A percentile compares a stretch with the other conserved stretches of the same genome.
These are phyloP conservation scores for Blastomussa wellsi DNA, from an alignment of 92 coral and sea anemone genomes.

Conservation along the genomic window DNA sequence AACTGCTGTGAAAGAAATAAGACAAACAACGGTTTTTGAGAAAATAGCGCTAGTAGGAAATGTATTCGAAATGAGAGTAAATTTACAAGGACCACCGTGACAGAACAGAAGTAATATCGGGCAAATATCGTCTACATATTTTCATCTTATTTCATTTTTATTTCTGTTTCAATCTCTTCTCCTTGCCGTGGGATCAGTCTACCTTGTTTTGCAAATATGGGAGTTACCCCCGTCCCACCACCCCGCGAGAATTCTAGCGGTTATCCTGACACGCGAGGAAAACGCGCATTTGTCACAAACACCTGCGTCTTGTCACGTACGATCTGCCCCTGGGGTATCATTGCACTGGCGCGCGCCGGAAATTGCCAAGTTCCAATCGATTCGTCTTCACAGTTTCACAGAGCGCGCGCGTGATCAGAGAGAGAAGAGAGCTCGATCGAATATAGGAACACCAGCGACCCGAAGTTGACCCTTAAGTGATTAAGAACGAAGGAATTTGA, in stretches of 20 bases:
- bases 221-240: too few relatives aligned
- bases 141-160: too few relatives aligned
- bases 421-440: background rate
- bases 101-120: too few relatives aligned
- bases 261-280: background rate
- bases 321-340: background rate
- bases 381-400: background rate
- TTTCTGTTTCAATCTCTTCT: too few relatives aligned
- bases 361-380: background rate
- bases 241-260: background rate
- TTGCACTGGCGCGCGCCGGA: conserved; percentile 10
- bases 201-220: too few relatives aligned
- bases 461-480: conserved; percentile 12
- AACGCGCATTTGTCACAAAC: background rate
- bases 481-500: conserved; percentile 40
- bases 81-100: too few relatives aligned
- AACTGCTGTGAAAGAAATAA: too few relatives aligned
- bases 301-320: conserved; percentile 10
- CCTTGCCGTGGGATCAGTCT: too few relatives aligned
- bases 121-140: too few relatives aligned
- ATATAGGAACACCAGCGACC: conserved; percentile 16
- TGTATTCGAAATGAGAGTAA: too few relatives aligned
- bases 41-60: too few relatives aligned
- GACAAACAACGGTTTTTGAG: too few relatives aligned
- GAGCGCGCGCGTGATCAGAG: conserved; percentile 25